phyloP scores from a whole-genome alignment of 1,140 invertebrate genomes.

The Zeugodacus cucurbitae region DNA sequence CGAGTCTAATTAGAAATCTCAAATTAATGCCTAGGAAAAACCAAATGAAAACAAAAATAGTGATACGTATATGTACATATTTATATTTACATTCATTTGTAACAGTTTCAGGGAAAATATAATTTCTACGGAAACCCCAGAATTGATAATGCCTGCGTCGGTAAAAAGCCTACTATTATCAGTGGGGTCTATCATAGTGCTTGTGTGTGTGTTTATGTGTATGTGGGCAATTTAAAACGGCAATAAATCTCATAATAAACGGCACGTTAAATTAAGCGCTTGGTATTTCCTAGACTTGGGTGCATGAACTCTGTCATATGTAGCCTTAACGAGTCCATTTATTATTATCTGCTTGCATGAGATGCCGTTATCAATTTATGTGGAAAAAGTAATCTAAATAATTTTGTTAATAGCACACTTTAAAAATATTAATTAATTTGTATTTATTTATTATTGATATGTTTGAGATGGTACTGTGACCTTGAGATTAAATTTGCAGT shows the following conservation, averaged over 20 bases:
- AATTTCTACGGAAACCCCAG: neutral
- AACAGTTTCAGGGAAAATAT: neutral
- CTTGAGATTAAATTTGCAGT: too few relatives aligned
- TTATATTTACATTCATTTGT: too few relatives aligned
- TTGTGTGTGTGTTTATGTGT: neutral
- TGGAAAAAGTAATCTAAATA: too few relatives aligned
- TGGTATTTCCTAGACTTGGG: neutral
- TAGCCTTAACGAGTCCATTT: neutral
- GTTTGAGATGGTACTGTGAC: too few relatives aligned
- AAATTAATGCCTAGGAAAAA: neutral
- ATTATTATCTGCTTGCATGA: neutral
- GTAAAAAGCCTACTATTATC: neutral
- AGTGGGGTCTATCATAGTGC: neutral
- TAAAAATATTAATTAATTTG: too few relatives aligned
- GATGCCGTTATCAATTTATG: neutral
- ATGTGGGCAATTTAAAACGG: neutral
- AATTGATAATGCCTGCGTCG: neutral
- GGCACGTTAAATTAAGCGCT: neutral
- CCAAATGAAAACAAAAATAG: neutral
- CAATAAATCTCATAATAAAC: neutral
- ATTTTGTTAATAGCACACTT: too few relatives aligned
- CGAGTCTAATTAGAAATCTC: neutral
- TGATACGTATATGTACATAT: too few relatives aligned
- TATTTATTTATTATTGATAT: too few relatives aligned
- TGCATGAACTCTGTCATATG: neutral